These are phyloP conservation scores for Umimayanthus chanpuru DNA, from an alignment of 92 coral and sea anemone genomes.

Conservation along the genomic window DNA sequence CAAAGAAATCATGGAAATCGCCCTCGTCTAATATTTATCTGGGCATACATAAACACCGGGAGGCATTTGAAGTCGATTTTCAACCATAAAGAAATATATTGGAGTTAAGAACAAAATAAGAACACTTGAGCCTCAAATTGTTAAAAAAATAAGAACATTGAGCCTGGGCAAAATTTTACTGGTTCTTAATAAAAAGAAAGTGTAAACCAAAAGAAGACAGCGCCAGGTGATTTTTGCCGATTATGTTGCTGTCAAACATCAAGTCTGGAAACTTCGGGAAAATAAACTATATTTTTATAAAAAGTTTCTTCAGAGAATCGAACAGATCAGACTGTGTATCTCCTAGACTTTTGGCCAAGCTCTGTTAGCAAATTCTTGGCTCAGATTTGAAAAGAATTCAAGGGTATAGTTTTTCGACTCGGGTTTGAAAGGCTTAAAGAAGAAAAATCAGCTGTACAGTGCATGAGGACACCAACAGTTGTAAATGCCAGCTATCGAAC, in stretches of 20 bases:
- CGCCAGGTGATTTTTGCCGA: conserved; percentile 41
- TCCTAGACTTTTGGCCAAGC: conserved; percentile 19
- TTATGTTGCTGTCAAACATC: conserved; percentile 48
- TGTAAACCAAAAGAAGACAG: background rate
- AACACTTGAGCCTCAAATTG: too few species aligned
- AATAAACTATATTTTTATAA: conserved; percentile 40
- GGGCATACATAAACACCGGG: too few species aligned
- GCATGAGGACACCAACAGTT: background rate
- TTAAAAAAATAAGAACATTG: too few species aligned
- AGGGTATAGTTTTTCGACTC: conserved; percentile 14
- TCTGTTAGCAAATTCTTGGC: conserved; percentile 40
- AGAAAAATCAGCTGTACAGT: conserved; percentile 19
- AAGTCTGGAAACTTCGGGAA: conserved; percentile 46
- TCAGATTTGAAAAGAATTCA: conserved; percentile 15
- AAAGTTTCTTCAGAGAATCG: conserved; percentile 54
- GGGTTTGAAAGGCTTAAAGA: conserved; percentile 42
- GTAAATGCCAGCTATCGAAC: background rate
- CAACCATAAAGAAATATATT: too few species aligned
- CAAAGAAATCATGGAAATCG: too few species aligned
- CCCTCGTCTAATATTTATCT: too few species aligned
- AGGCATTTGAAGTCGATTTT: too few species aligned
- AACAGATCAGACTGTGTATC: conserved; percentile 32
- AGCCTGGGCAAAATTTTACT: too few species aligned
- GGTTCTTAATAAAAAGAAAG: too few species aligned
- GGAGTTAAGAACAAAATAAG: too few species aligned